Evolutionary conservation across 2,797 vertebrate species (phyloP).

Genomic region (Borostomias antarcticus): DNA sequence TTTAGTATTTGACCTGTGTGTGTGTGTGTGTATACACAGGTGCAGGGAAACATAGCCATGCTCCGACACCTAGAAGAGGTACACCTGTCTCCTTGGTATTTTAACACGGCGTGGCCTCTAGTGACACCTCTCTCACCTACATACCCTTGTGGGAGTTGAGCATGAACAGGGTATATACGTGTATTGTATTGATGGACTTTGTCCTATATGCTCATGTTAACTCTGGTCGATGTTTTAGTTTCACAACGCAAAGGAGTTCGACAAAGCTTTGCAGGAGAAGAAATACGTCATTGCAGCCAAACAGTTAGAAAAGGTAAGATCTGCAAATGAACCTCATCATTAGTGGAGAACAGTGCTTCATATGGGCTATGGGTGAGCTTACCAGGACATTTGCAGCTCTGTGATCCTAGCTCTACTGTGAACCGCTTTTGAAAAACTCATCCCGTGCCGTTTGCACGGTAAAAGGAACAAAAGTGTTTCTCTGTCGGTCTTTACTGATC

Average conservation of each 20-base stretch:
- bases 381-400: too few relatives aligned
- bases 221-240: conserved; percentile 75
- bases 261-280: conserved; percentile 78
- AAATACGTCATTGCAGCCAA: conserved; percentile 84
- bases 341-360: too few relatives aligned
- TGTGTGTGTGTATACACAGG: conserved; percentile 64
- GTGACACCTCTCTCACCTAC: not conserved
- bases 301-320: conserved; percentile 79
- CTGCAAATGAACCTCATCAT: too few relatives aligned
- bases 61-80: conserved; percentile 92
- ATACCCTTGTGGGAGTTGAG: too few relatives aligned
- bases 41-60: conserved; percentile 85
- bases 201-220: not conserved
- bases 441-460: too few relatives aligned
- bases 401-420: too few relatives aligned
- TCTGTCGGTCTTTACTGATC: too few relatives aligned
- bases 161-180: not conserved
- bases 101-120: too few relatives aligned
- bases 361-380: too few relatives aligned
- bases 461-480: too few relatives aligned
- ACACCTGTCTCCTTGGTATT: conserved; percentile 7
- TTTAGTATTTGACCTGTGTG: too few relatives aligned
- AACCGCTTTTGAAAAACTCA: too few relatives aligned
- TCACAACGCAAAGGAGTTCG: conserved; percentile 81
- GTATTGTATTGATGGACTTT: not conserved